Evolutionary conservation across 2,797 vertebrate species (phyloP).

Genomic region (Sebastes itinus): DNA sequence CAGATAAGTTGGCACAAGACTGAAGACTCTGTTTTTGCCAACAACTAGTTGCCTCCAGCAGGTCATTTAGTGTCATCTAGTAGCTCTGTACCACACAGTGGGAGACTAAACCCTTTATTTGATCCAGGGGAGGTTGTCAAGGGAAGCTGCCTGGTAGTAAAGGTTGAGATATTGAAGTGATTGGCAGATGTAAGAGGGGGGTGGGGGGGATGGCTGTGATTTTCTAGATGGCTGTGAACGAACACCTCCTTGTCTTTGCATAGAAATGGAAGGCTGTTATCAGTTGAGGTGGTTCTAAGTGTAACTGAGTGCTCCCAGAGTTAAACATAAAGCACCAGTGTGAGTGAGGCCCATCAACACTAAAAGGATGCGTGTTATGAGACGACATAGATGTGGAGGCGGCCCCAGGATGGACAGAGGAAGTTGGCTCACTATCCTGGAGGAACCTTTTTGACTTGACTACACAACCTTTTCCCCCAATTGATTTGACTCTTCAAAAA

Average conservation of each 20-base stretch:
- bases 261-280: conserved; percentile 84
- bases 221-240: conserved; percentile 63
- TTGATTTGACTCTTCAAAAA: conserved; percentile 22
- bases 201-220: conserved; percentile 32
- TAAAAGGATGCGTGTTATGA: conserved; percentile 43
- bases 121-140: conserved; percentile 17
- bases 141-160: conserved; percentile 76
- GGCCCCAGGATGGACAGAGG: conserved; percentile 52
- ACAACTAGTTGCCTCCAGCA: conserved; percentile 54
- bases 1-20: conserved; percentile 68
- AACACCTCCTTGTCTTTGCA: conserved; percentile 83
- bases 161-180: conserved; percentile 49
- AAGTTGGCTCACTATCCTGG: conserved; percentile 35
- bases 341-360: conserved; percentile 66
- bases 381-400: conserved; percentile 32
- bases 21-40: conserved; percentile 37
- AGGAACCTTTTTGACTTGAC: conserved; percentile 17
- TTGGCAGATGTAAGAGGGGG: conserved; percentile 37
- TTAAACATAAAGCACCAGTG: conserved; percentile 77
- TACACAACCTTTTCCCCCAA: not conserved
- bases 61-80: conserved; percentile 64
- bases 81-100: conserved; percentile 43
- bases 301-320: conserved; percentile 76
- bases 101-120: conserved; percentile 26
- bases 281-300: conserved; percentile 75